Evolutionary conservation across 1,140 invertebrate genomes (phyloP).

Genomic region (Agraylea sexmaculata): DNA sequence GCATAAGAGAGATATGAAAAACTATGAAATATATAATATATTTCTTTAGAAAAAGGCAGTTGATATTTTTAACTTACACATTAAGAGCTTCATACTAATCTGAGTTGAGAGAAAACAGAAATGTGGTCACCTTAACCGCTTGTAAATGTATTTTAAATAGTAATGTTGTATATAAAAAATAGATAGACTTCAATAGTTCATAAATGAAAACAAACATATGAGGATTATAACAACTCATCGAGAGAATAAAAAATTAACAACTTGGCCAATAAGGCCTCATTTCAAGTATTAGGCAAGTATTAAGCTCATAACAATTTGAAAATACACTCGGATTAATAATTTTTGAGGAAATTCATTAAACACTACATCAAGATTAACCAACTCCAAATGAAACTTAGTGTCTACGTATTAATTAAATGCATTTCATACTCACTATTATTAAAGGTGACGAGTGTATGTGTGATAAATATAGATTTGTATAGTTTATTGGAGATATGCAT

Average conservation of each 20-base stretch:
- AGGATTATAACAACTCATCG: background rate
- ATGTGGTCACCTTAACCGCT: background rate
- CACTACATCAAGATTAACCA: too few species aligned
- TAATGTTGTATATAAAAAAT: background rate
- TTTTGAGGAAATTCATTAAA: too few species aligned
- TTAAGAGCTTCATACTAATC: background rate
- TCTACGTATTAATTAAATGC: too few species aligned
- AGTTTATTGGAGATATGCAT: background rate
- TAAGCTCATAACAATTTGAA: too few species aligned
- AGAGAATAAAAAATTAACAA: background rate
- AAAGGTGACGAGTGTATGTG: too few species aligned
- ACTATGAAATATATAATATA: conserved; percentile 21
- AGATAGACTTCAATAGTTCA: background rate
- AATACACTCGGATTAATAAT: too few species aligned
- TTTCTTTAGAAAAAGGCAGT: conserved; percentile 23
- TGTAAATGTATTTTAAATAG: background rate
- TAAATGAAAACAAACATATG: background rate
- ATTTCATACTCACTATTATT: too few species aligned
- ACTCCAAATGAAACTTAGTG: too few species aligned
- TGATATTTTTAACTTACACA: conserved; percentile 20
- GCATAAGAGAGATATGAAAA: conserved; percentile 21
- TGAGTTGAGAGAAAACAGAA: background rate
- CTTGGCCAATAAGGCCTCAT: too few species aligned
- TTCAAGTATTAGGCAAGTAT: too few species aligned
- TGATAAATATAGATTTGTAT: too few species aligned